These are phyloP conservation scores for Crenuchus spilurus DNA, from an alignment of 2,797 vertebrate genomes.

Conservation along the genomic window DNA sequence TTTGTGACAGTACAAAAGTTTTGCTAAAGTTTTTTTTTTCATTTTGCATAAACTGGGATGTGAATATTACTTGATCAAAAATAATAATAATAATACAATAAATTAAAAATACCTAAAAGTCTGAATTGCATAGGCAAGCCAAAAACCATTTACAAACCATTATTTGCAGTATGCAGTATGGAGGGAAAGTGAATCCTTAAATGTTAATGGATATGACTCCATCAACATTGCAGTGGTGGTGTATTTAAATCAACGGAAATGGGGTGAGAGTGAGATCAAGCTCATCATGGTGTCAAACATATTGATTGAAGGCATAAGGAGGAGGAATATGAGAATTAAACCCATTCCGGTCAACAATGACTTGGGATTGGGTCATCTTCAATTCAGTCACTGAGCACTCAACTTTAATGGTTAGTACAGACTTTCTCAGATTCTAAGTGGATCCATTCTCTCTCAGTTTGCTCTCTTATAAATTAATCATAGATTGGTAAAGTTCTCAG, in stretches of 20 bases:
- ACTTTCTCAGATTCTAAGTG: not conserved
- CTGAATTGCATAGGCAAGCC: too few species aligned
- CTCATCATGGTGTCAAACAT: constrained; percentile 66
- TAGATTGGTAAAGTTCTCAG: not conserved
- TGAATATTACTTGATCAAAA: too few species aligned
- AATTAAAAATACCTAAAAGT: too few species aligned
- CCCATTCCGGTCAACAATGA: not conserved
- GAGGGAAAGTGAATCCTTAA: constrained; percentile 37
- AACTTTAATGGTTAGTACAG: not conserved
- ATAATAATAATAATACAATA: too few species aligned
- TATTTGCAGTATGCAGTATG: constrained; percentile 26
- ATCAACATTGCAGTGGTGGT: constrained; percentile 60
- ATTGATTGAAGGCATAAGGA: constrained; percentile 59
- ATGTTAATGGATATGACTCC: constrained; percentile 26
- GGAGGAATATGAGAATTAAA: constrained; percentile 61
- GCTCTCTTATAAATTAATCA: not conserved
- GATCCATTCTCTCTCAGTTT: not conserved
- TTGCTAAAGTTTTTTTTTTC: too few species aligned
- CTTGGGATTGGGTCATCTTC: not conserved
- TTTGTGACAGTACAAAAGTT: too few species aligned
- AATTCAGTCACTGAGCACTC: not conserved
- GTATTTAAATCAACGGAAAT: constrained; percentile 65
- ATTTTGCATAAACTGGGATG: too few species aligned
- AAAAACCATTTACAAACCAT: not conserved
- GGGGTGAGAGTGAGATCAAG: constrained; percentile 39